phyloP scores from a whole-genome alignment of 2,797 vertebrate species.

The Catamblyrhynchus diadema region DNA sequence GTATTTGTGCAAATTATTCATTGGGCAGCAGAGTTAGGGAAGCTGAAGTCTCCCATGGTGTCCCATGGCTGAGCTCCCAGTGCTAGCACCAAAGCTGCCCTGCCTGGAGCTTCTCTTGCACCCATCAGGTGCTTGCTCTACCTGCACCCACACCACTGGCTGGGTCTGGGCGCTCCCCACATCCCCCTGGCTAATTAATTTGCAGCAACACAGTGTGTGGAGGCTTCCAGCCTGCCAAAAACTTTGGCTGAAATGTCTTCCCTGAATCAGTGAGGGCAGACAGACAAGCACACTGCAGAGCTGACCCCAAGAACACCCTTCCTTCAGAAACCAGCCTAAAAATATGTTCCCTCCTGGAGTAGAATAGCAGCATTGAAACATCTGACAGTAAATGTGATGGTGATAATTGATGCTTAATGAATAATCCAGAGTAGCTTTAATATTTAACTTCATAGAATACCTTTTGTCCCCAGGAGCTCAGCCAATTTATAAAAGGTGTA shows the following conservation, averaged over 20 bases:
- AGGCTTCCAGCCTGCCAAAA: not conserved
- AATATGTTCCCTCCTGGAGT: not conserved
- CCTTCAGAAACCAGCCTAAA: not conserved
- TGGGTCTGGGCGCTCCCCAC: not conserved
- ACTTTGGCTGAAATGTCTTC: not conserved
- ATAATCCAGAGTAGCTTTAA: conserved; percentile 48
- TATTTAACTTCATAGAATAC: conserved; percentile 19
- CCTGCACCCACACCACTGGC: not conserved
- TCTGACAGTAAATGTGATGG: conserved; percentile 20
- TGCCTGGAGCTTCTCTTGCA: not conserved
- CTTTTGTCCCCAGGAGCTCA: not conserved
- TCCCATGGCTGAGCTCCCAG: not conserved
- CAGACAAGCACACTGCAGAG: not conserved
- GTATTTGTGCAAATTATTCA: not conserved
- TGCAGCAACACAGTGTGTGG: not conserved
- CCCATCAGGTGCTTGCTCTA: not conserved
- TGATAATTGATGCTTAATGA: conserved; percentile 47
- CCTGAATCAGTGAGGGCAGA: fast-evolving
- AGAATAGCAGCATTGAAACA: not conserved
- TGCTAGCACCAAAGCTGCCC: not conserved
- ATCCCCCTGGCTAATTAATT: not conserved
- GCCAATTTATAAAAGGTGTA: not conserved
- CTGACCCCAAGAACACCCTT: not conserved
- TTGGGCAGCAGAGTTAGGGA: not conserved
- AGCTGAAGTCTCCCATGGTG: not conserved